These are phyloP conservation scores for Pentamera pediparva DNA, from an alignment of 53 echinoderm and acorn worm genomes.

Conservation along the genomic window DNA sequence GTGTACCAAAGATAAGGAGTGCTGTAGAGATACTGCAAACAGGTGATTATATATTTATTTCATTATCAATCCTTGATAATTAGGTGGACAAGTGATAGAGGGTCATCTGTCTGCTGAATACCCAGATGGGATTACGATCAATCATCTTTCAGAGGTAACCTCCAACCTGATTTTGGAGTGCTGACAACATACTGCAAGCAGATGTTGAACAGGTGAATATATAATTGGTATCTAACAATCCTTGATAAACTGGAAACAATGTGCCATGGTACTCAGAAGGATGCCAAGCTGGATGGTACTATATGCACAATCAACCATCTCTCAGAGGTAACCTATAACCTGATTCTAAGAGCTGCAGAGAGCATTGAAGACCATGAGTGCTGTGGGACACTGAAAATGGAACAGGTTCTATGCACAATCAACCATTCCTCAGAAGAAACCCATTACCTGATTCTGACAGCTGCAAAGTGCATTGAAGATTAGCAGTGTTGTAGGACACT, in stretches of 20 bases:
- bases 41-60: slow-evolving; percentile 59
- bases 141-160: slow-evolving; percentile 46
- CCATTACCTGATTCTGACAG: too few relatives aligned
- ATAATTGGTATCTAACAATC: too few relatives aligned
- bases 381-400: too few relatives aligned
- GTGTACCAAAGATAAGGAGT: slow-evolving; percentile 40
- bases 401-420: slow-evolving; percentile 40
- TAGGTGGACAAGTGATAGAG: too few relatives aligned
- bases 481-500: too few relatives aligned
- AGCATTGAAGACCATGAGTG: too few relatives aligned
- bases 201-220: slow-evolving; percentile 69
- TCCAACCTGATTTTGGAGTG: slow-evolving; percentile 35
- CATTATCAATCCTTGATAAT: too few relatives aligned
- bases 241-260: too few relatives aligned
- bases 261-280: too few relatives aligned
- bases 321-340: slow-evolving; percentile 41
- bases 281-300: slow-evolving; percentile 45
- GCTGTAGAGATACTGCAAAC: slow-evolving; percentile 48
- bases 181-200: slow-evolving; percentile 44
- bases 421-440: too few relatives aligned
- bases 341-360: slow-evolving; percentile 40
- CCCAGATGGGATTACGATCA: slow-evolving; percentile 45
- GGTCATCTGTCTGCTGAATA: too few relatives aligned
- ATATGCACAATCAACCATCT: slow-evolving; percentile 45
- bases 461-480: too few relatives aligned